Evolutionary conservation across 2,113 vertebrate genomes (phyloP).

Genomic region (Plecotus auritus): DNA sequence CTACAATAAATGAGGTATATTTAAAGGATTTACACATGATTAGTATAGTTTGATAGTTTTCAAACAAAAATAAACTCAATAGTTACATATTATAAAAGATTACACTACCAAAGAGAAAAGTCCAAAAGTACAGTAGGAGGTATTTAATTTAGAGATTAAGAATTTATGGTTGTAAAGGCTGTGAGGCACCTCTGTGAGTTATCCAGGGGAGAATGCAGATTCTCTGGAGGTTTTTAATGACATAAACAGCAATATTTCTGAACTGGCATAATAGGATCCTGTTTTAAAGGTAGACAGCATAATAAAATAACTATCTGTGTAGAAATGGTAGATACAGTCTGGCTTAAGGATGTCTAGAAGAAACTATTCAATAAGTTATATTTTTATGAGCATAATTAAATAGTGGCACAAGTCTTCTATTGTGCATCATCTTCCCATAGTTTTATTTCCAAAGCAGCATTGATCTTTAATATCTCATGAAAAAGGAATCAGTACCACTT

Average conservation of each 20-base stretch:
- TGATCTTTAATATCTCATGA: neutral
- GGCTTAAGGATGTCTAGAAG: neutral
- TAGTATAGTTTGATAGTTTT: neutral
- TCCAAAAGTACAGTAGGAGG: slow-evolving; percentile 4
- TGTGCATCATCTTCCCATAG: neutral
- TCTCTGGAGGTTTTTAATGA: neutral
- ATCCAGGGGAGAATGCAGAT: neutral
- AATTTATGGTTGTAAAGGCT: neutral
- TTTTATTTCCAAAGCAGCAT: neutral
- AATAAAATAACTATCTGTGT: neutral
- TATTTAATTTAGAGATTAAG: slow-evolving; percentile 37
- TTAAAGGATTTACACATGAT: slow-evolving; percentile 41
- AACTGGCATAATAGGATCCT: neutral
- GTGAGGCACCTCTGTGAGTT: neutral
- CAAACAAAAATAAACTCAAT: slow-evolving; percentile 33
- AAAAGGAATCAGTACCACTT: neutral
- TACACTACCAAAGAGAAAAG: slow-evolving; percentile 4
- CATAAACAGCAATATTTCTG: neutral
- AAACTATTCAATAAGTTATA: neutral
- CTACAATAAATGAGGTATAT: neutral
- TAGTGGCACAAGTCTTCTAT: neutral
- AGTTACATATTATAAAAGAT: slow-evolving; percentile 38
- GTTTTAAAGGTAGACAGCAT: neutral
- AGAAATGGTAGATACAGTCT: neutral
- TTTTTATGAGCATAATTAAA: neutral